Evolutionary conservation across 2,888 invertebrate species (phyloP), one percentile per base, ranked within the genome.

Genomic region (Isotomurus palustris): DNA sequence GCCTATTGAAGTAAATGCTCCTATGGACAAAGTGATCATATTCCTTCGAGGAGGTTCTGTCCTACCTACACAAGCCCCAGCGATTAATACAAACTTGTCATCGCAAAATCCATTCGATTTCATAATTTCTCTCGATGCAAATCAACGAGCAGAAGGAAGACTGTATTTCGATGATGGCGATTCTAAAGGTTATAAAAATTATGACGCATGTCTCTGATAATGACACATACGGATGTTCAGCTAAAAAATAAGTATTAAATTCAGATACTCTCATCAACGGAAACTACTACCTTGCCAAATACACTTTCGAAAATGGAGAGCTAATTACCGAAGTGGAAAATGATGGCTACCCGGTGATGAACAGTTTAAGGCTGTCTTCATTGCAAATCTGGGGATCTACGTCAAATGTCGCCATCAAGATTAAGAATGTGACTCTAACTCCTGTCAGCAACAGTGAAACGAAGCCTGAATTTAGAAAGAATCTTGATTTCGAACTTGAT

Each of bases 41-140:
- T 68, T 67, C 36, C 14, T 72, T n/a, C 60, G 71, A 27, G 72
- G 72, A 29, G 73, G 73, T 6, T 40, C 55, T 40, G 61, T 72
- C 22, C 57, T 72, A 3, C 70, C 72, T 1, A 60, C 58, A n/a
- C 72, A 72, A 56, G 53, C 61, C n/a, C 67, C 63, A 8, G 63
- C 55, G 2, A n/a, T 57, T 2, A 70, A 64, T 14, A 71, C 71
- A 5, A 50, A 49, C 38, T 40, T 59, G 3, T 52, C 56, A 3
- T 21, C 56, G 5, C n/a, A 80, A 67, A 82, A 82, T 32, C 81
- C 83, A 38, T 77, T 89, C 58, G 82, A 83, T 69, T 75, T 90
- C 27, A 71, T 86, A 8, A 61, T 72, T 28, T 68, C 71, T 19
- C 53, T 71, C 10, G 65, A 68, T 52, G 58, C 55, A 2, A 25